Evolutionary conservation across 1,140 invertebrate species (phyloP).

Genomic region (Atta colombica): DNA sequence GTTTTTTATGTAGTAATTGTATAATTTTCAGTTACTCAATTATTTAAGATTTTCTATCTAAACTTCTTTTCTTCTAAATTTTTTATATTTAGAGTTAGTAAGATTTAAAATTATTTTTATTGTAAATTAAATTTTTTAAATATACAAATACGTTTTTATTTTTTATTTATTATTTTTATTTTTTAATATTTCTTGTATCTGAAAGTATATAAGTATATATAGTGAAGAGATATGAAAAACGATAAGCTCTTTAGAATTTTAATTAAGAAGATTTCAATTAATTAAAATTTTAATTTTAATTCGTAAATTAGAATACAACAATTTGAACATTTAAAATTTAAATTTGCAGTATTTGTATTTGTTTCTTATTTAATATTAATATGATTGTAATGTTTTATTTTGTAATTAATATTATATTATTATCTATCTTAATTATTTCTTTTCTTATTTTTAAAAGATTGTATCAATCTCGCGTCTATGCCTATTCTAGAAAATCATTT

Average conservation of each 20-base stretch:
- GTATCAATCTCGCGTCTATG: no score
- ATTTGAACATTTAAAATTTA: background rate
- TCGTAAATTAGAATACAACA: no score
- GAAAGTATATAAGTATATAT: no score
- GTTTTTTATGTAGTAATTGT: background rate
- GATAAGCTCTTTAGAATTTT: no score
- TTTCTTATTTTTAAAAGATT: background rate
- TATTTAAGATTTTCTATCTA: background rate
- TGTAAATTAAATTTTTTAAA: no score
- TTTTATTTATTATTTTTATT: no score
- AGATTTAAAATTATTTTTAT: slow-evolving; percentile 25
- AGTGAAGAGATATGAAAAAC: no score
- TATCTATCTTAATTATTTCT: background rate
- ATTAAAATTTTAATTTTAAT: no score
- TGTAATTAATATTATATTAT: background rate
- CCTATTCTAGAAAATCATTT: background rate
- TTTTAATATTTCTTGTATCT: no score
- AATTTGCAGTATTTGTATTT: background rate
- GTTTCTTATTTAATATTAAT: background rate
- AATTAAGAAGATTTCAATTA: no score
- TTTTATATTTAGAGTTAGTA: background rate
- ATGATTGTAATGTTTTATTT: background rate
- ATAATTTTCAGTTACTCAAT: background rate
- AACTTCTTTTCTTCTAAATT: background rate
- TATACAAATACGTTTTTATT: no score